These are phyloP conservation scores for Phaenicophaeus curvirostris DNA, from an alignment of 2,797 vertebrate species.

Conservation along the genomic window DNA sequence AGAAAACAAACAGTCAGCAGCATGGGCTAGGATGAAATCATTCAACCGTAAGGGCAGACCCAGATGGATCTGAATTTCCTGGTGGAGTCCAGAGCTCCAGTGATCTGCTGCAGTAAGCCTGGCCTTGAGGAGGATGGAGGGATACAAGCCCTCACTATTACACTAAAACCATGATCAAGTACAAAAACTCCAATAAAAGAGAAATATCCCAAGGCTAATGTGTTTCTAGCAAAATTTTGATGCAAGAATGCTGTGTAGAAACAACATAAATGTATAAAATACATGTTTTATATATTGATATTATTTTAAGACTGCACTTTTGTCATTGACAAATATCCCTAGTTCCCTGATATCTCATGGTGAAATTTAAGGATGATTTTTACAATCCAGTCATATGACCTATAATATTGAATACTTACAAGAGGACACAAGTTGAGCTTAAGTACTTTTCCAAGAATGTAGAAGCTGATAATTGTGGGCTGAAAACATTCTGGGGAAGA, in stretches of 20 bases:
- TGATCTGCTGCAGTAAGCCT: background rate
- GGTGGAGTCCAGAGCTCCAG: background rate
- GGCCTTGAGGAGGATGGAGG: background rate
- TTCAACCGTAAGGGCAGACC: background rate
- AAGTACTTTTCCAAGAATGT: conserved; percentile 22
- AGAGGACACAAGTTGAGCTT: background rate
- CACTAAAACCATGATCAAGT: background rate
- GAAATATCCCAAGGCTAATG: background rate
- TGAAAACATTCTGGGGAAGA: background rate
- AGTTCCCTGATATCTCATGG: background rate
- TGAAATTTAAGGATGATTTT: conserved; percentile 44
- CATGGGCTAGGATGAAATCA: background rate
- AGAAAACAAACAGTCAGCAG: background rate
- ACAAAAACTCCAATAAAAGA: background rate
- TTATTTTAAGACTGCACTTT: background rate
- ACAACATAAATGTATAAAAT: background rate
- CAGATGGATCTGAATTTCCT: conserved; percentile 36
- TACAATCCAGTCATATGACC: background rate
- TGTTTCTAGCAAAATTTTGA: background rate
- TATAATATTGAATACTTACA: background rate
- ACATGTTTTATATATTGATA: background rate
- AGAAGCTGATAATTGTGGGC: conserved; percentile 22
- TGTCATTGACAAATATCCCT: background rate
- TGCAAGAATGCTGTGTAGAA: background rate
- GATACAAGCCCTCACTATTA: background rate